These are phyloP conservation scores for Listronotus bonariensis DNA, from an alignment of 1,140 invertebrate genomes.

Conservation along the genomic window DNA sequence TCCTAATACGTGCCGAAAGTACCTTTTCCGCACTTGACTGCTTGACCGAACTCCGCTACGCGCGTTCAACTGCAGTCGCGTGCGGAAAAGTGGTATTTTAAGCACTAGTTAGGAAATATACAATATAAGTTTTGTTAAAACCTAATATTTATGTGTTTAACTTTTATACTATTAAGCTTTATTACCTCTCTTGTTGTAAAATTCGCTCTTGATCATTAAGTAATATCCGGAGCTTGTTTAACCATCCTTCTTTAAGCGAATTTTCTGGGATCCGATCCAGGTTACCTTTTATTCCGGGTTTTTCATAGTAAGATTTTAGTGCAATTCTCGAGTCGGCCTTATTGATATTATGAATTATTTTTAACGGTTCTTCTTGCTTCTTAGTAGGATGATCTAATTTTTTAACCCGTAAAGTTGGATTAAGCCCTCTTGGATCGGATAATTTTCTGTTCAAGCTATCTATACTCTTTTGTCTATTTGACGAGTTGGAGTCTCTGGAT, in stretches of 20 bases:
- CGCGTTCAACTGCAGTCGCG: too few relatives aligned
- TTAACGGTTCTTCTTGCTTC: slow-evolving; percentile 33
- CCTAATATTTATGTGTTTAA: too few relatives aligned
- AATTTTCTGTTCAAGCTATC: slow-evolving; percentile 12
- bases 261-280: slow-evolving; percentile 28
- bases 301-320: slow-evolving; percentile 44
- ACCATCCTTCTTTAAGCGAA: slow-evolving; percentile 47
- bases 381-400: slow-evolving; percentile 27
- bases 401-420: slow-evolving; percentile 27
- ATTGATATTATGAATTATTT: slow-evolving; percentile 45
- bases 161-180: too few relatives aligned
- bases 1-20: too few relatives aligned
- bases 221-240: slow-evolving; percentile 47
- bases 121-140: too few relatives aligned
- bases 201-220: slow-evolving; percentile 50
- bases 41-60: too few relatives aligned
- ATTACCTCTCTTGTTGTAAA: slow-evolving; percentile 51
- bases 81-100: too few relatives aligned
- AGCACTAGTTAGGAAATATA: too few relatives aligned
- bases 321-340: slow-evolving; percentile 39
- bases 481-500: slow-evolving; percentile 11
- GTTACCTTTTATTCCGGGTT: slow-evolving; percentile 14
- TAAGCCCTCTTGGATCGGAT: slow-evolving; percentile 18
- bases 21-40: too few relatives aligned
- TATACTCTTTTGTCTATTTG: slow-evolving; percentile 1